These are phyloP conservation scores for Phytoseiulus persimilis DNA, from an alignment of 2,888 invertebrate genomes.

Conservation along the genomic window DNA sequence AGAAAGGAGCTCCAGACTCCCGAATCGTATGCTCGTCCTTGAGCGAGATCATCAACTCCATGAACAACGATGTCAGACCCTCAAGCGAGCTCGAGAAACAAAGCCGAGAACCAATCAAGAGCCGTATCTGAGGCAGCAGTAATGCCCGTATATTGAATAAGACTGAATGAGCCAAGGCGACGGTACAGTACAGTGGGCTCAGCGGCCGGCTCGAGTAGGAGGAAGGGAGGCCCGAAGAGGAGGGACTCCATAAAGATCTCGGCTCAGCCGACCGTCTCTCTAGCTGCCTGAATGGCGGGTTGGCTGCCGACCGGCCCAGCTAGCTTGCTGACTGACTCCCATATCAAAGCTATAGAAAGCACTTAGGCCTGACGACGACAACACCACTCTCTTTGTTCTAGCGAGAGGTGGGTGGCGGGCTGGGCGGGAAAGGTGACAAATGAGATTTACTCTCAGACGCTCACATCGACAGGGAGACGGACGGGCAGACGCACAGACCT, in stretches of 20 bases:
- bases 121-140: neutral
- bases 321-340: neutral
- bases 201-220: neutral
- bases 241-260: neutral
- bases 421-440: neutral
- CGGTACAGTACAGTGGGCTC: neutral
- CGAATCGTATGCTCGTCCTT: too few relatives aligned
- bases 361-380: neutral
- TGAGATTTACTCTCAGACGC: neutral
- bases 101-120: neutral
- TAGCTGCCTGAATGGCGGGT: neutral
- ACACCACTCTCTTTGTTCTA: slow-evolving; percentile 5
- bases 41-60: too few relatives aligned
- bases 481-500: neutral
- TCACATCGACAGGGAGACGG: neutral
- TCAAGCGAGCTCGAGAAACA: neutral
- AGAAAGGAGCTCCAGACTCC: too few relatives aligned
- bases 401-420: neutral
- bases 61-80: too few relatives aligned
- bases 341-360: slow-evolving; percentile 5
- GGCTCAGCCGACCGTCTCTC: neutral
- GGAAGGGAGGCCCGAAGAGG: neutral
- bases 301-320: neutral
- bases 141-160: neutral
- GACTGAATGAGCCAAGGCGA: neutral